Percentiles rank a stretch among this genome's conserved stretches.
Conservation (phyloP, 2,888 invertebrate genomes). For the Amiota communis region DNA sequence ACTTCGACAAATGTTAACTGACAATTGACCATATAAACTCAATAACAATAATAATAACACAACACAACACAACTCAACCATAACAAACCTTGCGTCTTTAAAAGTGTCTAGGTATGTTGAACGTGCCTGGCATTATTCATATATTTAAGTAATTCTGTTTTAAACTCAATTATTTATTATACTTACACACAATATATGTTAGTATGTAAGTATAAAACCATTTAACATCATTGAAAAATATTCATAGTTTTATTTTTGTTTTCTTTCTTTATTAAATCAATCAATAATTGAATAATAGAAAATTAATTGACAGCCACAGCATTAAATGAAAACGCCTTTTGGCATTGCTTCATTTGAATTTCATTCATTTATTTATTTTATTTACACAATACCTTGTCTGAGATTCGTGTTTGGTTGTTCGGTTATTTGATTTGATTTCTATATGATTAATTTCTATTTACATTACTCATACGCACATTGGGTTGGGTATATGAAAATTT, state of each 20-base stretch:
- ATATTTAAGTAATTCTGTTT: too few species aligned
- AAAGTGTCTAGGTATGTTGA: not conserved
- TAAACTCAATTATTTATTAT: too few species aligned
- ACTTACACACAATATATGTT: too few species aligned
- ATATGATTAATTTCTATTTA: conserved; percentile 30
- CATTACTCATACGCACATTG: conserved; percentile 63
- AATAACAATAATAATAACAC: not conserved
- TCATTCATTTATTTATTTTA: not conserved
- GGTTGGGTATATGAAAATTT: conserved; percentile 33
- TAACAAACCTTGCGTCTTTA: conserved; percentile 14
- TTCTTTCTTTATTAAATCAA: not conserved
- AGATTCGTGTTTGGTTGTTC: not conserved
- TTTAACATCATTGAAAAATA: too few species aligned
- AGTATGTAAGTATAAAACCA: too few species aligned
- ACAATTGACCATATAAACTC: conserved; percentile 41
- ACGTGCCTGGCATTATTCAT: conserved; percentile 13
- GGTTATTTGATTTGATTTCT: not conserved
- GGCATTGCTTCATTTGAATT: conserved; percentile 28
- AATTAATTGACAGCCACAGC: conserved; percentile 60
- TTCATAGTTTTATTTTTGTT: not conserved
- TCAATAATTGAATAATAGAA: conserved; percentile 60
- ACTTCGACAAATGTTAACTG: conserved; percentile 20
- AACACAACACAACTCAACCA: conserved; percentile 9
- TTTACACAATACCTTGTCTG: not conserved
- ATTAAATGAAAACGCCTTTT: conserved; percentile 52